Percentiles rank a stretch among this genome's conserved stretches.
These are phyloP conservation scores for Agonopterix alstromeriana DNA, from an alignment of 2,888 invertebrate species.

Conservation along the genomic window DNA sequence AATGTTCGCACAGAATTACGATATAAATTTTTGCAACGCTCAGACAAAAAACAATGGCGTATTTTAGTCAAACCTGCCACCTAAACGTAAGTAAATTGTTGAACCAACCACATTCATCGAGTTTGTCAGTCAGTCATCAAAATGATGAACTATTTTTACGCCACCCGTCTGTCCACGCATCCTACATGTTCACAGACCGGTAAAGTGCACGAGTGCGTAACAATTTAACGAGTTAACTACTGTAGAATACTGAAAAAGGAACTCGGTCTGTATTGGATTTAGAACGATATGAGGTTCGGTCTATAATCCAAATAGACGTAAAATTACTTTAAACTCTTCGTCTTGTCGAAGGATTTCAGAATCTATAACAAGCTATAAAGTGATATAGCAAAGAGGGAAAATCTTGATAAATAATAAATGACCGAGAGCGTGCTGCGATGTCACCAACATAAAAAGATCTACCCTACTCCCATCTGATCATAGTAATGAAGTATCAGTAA, in stretches of 20 bases:
- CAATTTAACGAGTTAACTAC: constrained; percentile 40
- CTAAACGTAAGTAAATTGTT: no score
- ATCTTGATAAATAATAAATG: constrained; percentile 44
- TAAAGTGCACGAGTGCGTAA: constrained; percentile 42
- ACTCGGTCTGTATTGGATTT: constrained; percentile 2
- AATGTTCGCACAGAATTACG: constrained; percentile 3
- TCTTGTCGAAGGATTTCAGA: neutral
- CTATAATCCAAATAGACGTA: neutral
- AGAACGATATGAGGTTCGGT: neutral
- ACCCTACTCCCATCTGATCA: constrained; percentile 28
- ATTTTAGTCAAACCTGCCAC: no score
- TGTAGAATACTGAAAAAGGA: no score
- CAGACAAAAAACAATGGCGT: neutral
- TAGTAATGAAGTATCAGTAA: constrained; percentile 4
- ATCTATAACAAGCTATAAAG: neutral
- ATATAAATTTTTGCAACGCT: constrained; percentile 6
- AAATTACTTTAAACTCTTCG: neutral
- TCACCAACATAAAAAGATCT: constrained; percentile 48
- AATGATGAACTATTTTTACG: neutral
- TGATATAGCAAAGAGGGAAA: neutral
- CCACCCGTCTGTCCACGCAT: constrained; percentile 11
- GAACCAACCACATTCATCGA: no score
- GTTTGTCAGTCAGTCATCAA: neutral
- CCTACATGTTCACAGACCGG: constrained; percentile 35
- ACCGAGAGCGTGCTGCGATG: constrained; percentile 29